Conservation (phyloP, 2,113 vertebrate species). For the Prolemur simus region DNA sequence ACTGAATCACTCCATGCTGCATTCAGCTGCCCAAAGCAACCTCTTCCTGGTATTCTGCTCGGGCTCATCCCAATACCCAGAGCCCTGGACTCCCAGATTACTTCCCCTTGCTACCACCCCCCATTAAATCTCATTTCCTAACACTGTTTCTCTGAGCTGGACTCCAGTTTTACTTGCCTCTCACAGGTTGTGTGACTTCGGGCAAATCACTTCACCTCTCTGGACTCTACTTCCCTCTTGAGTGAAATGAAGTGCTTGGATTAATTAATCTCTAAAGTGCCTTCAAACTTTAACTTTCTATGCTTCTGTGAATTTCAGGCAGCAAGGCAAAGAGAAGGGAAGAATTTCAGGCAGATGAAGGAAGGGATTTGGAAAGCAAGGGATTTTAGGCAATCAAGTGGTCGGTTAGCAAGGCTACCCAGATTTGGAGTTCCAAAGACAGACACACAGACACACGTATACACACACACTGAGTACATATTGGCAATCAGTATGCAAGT, state of each 20-base stretch:
- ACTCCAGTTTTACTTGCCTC: neutral
- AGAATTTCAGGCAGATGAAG: neutral
- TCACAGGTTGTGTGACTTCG: slow-evolving; percentile 2
- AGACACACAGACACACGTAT: neutral
- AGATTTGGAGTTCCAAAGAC: neutral
- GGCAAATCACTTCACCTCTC: slow-evolving; percentile 11
- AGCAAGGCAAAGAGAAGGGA: slow-evolving; percentile 12
- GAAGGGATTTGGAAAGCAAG: neutral
- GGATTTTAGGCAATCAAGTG: slow-evolving; percentile 21
- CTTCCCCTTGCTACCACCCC: neutral
- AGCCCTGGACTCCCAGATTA: neutral
- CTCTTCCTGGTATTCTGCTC: neutral
- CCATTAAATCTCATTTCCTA: neutral
- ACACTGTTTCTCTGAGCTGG: neutral
- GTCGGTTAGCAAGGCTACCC: neutral
- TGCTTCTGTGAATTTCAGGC: slow-evolving; percentile 27
- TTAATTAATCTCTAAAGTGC: slow-evolving; percentile 29
- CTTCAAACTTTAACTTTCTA: slow-evolving; percentile 35
- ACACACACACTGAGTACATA: neutral
- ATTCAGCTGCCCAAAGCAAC: neutral
- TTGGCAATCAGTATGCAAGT: neutral
- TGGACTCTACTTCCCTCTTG: neutral
- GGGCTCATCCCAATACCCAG: neutral
- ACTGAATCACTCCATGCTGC: neutral
- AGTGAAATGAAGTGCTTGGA: slow-evolving; percentile 21